phyloP scores from a whole-genome alignment of 1,140 invertebrate genomes.

The Brachionus angularis region DNA sequence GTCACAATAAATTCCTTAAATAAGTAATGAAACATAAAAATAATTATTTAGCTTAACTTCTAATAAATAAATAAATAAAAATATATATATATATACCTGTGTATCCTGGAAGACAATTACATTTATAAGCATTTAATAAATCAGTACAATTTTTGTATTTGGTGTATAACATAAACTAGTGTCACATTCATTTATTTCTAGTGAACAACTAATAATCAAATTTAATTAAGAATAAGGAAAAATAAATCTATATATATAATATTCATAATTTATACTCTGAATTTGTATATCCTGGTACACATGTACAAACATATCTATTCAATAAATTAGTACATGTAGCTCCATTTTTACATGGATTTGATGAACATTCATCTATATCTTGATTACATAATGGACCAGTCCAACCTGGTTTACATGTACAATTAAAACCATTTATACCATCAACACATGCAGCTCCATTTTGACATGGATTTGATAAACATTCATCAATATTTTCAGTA shows the following conservation, averaged over 20 bases:
- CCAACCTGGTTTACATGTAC: slow-evolving; percentile 62
- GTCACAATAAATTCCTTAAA: slow-evolving; percentile 2
- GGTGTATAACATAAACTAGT: slow-evolving; percentile 1
- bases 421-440: slow-evolving; percentile 45
- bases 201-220: slow-evolving; percentile 11
- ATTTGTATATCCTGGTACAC: neutral
- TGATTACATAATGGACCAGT: slow-evolving; percentile 67
- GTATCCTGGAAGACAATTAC: slow-evolving; percentile 71
- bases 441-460: neutral
- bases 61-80: no score
- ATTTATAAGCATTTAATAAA: slow-evolving; percentile 79
- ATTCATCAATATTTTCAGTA: slow-evolving; percentile 45
- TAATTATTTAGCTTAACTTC: neutral
- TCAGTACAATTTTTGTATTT: slow-evolving; percentile 58
- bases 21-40: neutral
- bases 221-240: no score
- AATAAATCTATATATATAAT: no score
- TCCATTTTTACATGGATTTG: slow-evolving; percentile 32
- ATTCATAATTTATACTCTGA: neutral
- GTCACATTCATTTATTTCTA: slow-evolving; percentile 42
- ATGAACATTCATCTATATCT: neutral
- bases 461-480: neutral
- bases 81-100: no score
- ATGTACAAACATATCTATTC: neutral
- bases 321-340: neutral